phyloP scores from a whole-genome alignment of 2,888 invertebrate genomes.

The Coenonympha glycerion region DNA sequence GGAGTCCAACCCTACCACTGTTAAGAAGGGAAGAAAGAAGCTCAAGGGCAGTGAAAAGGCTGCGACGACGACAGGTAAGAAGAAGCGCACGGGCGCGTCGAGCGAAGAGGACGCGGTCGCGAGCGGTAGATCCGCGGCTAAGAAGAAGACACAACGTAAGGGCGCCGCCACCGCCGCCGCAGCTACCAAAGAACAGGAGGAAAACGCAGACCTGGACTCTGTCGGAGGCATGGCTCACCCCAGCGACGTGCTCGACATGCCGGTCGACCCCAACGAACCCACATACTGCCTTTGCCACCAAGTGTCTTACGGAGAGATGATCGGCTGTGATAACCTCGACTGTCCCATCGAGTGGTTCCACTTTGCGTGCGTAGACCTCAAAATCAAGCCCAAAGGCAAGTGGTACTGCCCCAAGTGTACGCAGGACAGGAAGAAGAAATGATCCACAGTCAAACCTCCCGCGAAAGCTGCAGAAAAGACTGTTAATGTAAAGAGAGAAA shows the following conservation, averaged over 20 bases:
- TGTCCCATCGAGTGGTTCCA: conserved; percentile 97
- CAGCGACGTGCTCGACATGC: conserved; percentile 93
- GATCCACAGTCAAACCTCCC: conserved; percentile 60
- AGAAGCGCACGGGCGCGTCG: conserved; percentile 73
- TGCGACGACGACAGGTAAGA: conserved; percentile 60
- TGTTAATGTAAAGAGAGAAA: conserved; percentile 57
- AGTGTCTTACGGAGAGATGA: conserved; percentile 97
- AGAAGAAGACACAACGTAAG: conserved; percentile 64
- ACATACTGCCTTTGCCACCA: conserved; percentile 99
- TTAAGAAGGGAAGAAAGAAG: conserved; percentile 70
- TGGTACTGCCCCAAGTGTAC: conserved; percentile 97
- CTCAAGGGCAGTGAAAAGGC: conserved; percentile 61
- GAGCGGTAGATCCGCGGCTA: conserved; percentile 57
- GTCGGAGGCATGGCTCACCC: conserved; percentile 82
- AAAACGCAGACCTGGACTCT: conserved; percentile 69
- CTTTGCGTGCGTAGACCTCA: conserved; percentile 93
- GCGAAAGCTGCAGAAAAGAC: conserved; percentile 58
- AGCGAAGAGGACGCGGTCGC: conserved; percentile 68
- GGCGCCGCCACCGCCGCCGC: conserved; percentile 53
- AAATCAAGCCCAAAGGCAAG: conserved; percentile 94
- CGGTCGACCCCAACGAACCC: conserved; percentile 97
- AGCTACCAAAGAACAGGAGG: conserved; percentile 61
- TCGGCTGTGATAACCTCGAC: conserved; percentile 95
- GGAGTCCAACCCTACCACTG: conserved; percentile 58
- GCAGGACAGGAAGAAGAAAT: conserved; percentile 87